These are phyloP conservation scores for Tryphoninae sp. DNA, from an alignment of 2,888 invertebrate species.

Conservation along the genomic window DNA sequence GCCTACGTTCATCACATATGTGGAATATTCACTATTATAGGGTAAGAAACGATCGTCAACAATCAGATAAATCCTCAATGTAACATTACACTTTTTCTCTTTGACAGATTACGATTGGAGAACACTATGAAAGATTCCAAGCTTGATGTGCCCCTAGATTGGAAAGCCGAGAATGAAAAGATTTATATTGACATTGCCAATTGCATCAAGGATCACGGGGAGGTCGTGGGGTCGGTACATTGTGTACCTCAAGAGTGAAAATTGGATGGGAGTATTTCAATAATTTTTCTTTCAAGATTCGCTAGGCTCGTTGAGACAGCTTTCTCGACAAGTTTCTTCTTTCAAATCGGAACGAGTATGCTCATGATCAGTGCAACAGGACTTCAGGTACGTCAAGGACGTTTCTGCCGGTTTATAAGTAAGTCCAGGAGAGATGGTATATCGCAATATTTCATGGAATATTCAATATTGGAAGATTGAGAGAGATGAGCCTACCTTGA, in stretches of 20 bases:
- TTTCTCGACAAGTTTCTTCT: slow-evolving; percentile 46
- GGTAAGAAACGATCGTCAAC: slow-evolving; percentile 36
- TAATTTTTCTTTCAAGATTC: slow-evolving; percentile 52
- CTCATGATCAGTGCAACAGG: slow-evolving; percentile 61
- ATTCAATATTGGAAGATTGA: too few species aligned
- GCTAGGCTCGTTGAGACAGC: slow-evolving; percentile 50
- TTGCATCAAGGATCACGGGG: slow-evolving; percentile 35
- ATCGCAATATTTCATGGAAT: too few species aligned
- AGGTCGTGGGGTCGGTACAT: slow-evolving; percentile 42
- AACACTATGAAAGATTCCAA: slow-evolving; percentile 26
- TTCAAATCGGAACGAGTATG: slow-evolving; percentile 56
- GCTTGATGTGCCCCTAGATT: background rate
- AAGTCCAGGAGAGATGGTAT: too few species aligned
- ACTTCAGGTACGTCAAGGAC: slow-evolving; percentile 44
- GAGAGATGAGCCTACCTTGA: too few species aligned
- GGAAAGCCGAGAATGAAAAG: slow-evolving; percentile 17
- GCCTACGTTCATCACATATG: slow-evolving; percentile 60
- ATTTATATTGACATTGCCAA: slow-evolving; percentile 43
- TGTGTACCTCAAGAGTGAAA: background rate
- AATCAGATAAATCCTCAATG: background rate
- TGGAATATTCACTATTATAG: slow-evolving; percentile 60
- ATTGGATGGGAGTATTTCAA: background rate
- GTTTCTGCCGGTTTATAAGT: background rate
- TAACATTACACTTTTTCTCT: background rate
- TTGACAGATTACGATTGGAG: slow-evolving; percentile 46